Conservation (phyloP, 2,113 vertebrate genomes). For the Etia nguti region DNA sequence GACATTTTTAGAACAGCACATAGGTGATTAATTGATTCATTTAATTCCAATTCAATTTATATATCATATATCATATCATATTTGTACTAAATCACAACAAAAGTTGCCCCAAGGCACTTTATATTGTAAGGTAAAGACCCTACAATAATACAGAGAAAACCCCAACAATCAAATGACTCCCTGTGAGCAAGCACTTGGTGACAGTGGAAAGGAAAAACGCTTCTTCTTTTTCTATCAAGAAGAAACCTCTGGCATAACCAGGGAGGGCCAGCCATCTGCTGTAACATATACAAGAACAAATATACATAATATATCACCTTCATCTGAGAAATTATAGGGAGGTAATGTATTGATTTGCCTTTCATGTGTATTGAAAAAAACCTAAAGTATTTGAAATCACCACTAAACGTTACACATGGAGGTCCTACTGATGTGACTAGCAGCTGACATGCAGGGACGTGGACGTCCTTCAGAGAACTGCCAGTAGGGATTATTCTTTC, state of each 20-base stretch:
- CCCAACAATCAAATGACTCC: neutral
- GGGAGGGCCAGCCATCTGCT: neutral
- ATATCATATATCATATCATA: neutral
- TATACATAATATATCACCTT: neutral
- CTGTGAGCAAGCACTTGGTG: neutral
- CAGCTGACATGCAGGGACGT: neutral
- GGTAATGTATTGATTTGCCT: neutral
- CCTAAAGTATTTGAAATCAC: neutral
- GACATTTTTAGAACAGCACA: neutral
- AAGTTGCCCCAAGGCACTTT: neutral
- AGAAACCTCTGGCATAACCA: neutral
- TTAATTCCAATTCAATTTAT: neutral
- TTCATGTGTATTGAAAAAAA: neutral
- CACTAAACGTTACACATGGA: neutral
- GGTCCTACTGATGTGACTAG: neutral
- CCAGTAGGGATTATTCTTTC: neutral
- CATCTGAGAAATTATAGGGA: neutral
- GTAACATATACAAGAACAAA: neutral
- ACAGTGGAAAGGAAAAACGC: neutral
- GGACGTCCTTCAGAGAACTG: neutral
- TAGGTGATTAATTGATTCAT: neutral
- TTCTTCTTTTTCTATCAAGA: neutral
- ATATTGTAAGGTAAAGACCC: neutral
- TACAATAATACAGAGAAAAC: neutral
- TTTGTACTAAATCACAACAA: neutral